Evolutionary conservation across 64 coral and sea anemone species (phyloP).

Genomic region (Exaiptasia diaphana): DNA sequence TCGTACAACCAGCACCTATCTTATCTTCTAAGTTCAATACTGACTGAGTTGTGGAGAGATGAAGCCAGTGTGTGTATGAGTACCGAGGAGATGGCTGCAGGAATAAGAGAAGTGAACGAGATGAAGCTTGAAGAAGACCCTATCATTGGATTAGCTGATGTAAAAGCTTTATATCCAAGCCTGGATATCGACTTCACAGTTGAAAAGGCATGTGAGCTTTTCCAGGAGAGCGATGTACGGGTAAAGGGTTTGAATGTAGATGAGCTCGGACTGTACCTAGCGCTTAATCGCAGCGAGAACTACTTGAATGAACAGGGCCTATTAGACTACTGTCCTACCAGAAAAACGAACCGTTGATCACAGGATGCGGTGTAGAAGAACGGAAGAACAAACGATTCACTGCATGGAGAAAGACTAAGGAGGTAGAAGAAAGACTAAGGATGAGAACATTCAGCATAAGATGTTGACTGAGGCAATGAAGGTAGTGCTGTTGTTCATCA

Average conservation of each 20-base stretch:
- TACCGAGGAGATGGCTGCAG: no score
- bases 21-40: not conserved
- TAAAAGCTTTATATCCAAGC: conserved; percentile 48
- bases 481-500: not conserved
- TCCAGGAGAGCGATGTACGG: not conserved
- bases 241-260: not conserved
- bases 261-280: conserved; percentile 15
- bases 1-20: conserved; percentile 16
- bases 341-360: not conserved
- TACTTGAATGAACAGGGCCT: not conserved
- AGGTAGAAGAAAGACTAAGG: no score
- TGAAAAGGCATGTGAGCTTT: conserved; percentile 35
- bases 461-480: conserved; percentile 12
- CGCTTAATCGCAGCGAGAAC: not conserved
- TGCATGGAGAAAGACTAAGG: not conserved
- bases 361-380: not conserved
- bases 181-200: conserved; percentile 38
- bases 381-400: not conserved
- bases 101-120: no score
- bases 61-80: not conserved
- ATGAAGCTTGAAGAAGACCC: no score
- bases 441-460: not conserved
- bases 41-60: conserved; percentile 33
- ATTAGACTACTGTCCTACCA: not conserved
- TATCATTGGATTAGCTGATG: conserved; percentile 10